Evolutionary conservation across 2,888 invertebrate genomes (phyloP).

Genomic region (Pteria penguin): DNA sequence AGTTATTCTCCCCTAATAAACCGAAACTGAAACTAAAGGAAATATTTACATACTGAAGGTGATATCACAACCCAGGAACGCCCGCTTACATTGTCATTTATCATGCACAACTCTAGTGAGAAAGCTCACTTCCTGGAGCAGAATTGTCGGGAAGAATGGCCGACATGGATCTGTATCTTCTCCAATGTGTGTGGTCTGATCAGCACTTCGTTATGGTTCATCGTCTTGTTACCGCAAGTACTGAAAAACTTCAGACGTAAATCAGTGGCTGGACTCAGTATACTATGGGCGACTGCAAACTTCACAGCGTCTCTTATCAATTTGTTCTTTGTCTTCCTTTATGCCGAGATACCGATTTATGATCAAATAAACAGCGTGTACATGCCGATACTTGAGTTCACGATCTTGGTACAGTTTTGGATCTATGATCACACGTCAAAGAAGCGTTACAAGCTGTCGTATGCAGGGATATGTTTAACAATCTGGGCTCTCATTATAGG

Average conservation of each 20-base stretch:
- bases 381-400: constrained; percentile 57
- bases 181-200: constrained; percentile 56
- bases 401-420: constrained; percentile 57
- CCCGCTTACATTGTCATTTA: too few species aligned
- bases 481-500: constrained; percentile 51
- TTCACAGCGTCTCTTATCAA: constrained; percentile 62
- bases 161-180: constrained; percentile 53
- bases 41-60: too few species aligned
- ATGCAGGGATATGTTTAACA: constrained; percentile 40
- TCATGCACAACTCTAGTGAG: too few species aligned
- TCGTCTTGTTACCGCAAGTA: constrained; percentile 62
- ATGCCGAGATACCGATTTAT: constrained; percentile 54
- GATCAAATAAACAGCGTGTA: constrained; percentile 58
- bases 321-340: constrained; percentile 58
- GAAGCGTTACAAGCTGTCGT: constrained; percentile 39
- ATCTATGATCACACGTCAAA: constrained; percentile 48
- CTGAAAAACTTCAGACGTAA: constrained; percentile 63
- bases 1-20: too few species aligned
- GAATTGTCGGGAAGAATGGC: constrained; percentile 59
- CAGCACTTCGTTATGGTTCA: constrained; percentile 61
- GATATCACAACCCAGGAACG: too few species aligned
- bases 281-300: constrained; percentile 62
- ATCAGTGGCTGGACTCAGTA: constrained; percentile 59
- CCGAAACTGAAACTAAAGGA: too few species aligned
- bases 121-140: constrained; percentile 52